Conservation (phyloP, 2,113 vertebrate genomes). For the Xiphophorus hellerii region DNA sequence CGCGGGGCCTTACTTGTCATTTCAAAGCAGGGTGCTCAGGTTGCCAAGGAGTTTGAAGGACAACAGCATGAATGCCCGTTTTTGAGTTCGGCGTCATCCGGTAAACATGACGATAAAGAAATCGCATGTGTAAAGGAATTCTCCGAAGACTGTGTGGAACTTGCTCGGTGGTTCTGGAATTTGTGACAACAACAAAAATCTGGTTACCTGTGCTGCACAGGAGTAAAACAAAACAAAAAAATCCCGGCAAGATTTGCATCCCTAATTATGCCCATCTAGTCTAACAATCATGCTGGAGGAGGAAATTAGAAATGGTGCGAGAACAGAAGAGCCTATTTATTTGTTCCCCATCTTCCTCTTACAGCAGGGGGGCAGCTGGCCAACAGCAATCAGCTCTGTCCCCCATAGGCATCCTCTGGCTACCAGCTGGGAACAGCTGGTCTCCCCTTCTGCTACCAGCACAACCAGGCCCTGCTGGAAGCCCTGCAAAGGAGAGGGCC, state of each 20-base stretch:
- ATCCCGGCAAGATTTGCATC: neutral
- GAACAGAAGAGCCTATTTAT: slow-evolving; percentile 55
- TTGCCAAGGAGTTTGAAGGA: slow-evolving; percentile 51
- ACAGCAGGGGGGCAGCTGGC: slow-evolving; percentile 77
- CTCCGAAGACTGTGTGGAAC: neutral
- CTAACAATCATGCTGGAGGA: neutral
- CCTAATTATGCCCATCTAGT: neutral
- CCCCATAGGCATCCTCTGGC: slow-evolving; percentile 72
- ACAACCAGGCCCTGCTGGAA: slow-evolving; percentile 61
- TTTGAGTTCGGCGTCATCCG: neutral
- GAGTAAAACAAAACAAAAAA: too few relatives aligned
- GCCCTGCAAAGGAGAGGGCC: slow-evolving; percentile 49
- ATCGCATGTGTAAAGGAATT: neutral
- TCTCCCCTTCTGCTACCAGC: slow-evolving; percentile 65
- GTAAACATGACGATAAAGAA: neutral
- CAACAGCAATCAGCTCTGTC: slow-evolving; percentile 74
- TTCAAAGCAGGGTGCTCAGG: slow-evolving; percentile 50
- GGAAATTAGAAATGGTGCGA: slow-evolving; percentile 14
- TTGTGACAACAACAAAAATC: neutral
- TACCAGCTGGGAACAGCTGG: slow-evolving; percentile 84
- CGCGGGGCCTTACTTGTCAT: slow-evolving; percentile 50
- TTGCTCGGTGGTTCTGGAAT: neutral
- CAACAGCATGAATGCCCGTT: slow-evolving; percentile 12
- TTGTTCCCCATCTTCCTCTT: slow-evolving; percentile 67
- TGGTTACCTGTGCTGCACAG: neutral